A percentile compares a stretch with the other conserved stretches of the same genome.
Conservation (phyloP, 2,888 invertebrate species). For the Andrena flavipes region DNA sequence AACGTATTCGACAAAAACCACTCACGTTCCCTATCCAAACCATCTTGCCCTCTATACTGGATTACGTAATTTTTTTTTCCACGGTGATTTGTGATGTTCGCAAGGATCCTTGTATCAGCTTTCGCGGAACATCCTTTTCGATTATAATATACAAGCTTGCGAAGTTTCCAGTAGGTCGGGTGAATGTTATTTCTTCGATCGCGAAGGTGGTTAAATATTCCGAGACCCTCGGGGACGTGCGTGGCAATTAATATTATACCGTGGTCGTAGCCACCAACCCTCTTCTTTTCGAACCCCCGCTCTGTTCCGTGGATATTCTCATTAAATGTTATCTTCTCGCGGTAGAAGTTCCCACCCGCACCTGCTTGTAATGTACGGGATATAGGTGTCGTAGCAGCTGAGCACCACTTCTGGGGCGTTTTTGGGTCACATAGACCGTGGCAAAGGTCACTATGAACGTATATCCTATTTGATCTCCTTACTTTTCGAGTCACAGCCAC, state of each 20-base stretch:
- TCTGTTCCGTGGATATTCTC: conserved; percentile 2
- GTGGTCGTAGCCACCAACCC: neutral
- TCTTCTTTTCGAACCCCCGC: neutral
- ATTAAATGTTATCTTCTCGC: conserved; percentile 23
- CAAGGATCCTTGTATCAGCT: neutral
- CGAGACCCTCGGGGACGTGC: neutral
- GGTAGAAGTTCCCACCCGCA: neutral
- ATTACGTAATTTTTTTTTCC: conserved; percentile 2
- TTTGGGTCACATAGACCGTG: neutral
- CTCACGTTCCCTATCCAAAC: neutral
- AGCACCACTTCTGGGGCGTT: neutral
- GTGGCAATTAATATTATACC: conserved; percentile 11
- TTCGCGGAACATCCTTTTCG: neutral
- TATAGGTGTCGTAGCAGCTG: conserved; percentile 1
- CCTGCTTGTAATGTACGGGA: conserved; percentile 12
- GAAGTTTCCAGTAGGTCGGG: neutral
- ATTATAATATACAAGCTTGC: neutral
- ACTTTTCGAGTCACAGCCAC: no score
- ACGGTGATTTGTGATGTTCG: neutral
- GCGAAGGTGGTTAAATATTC: conserved; percentile 14
- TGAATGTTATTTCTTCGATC: neutral
- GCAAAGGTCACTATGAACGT: no score
- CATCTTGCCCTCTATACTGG: neutral
- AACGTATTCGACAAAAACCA: conserved; percentile 25
- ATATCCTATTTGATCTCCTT: no score